Conservation (phyloP, 2,888 invertebrate species). For the Diaperis boleti region DNA sequence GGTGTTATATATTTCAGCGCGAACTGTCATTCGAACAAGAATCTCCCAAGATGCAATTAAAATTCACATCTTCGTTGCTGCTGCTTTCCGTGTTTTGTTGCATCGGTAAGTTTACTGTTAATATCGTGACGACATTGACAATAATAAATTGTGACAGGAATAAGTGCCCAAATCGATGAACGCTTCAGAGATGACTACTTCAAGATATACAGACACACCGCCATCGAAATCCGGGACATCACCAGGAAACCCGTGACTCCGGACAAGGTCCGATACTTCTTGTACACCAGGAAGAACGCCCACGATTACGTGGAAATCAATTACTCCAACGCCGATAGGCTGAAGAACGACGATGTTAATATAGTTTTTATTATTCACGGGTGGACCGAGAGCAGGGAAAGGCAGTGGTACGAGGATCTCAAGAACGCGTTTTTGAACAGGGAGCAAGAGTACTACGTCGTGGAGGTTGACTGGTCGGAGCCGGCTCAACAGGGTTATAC, state of each 20-base stretch:
- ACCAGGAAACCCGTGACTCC: slow-evolving; percentile 49
- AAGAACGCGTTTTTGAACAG: slow-evolving; percentile 53
- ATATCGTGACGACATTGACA: neutral
- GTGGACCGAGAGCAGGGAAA: slow-evolving; percentile 52
- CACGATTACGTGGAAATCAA: slow-evolving; percentile 47
- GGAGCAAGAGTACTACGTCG: slow-evolving; percentile 47
- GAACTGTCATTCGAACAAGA: neutral
- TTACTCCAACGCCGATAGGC: slow-evolving; percentile 42
- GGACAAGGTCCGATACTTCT: slow-evolving; percentile 50
- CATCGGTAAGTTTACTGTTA: neutral
- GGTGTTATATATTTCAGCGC: neutral
- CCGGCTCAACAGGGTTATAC: slow-evolving; percentile 54
- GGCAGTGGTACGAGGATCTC: slow-evolving; percentile 53
- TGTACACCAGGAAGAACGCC: slow-evolving; percentile 49
- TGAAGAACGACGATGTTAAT: slow-evolving; percentile 42
- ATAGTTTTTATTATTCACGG: slow-evolving; percentile 56
- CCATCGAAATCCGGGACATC: slow-evolving; percentile 49
- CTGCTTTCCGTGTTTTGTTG: neutral
- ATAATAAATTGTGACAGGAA: neutral
- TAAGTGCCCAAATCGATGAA: slow-evolving; percentile 24
- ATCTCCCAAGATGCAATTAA: neutral
- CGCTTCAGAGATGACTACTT: slow-evolving; percentile 52
- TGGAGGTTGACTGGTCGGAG: slow-evolving; percentile 56
- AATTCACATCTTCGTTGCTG: neutral
- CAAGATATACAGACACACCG: slow-evolving; percentile 52